Conservation (phyloP, 2,113 vertebrate genomes). For the Hassar affinis region DNA sequence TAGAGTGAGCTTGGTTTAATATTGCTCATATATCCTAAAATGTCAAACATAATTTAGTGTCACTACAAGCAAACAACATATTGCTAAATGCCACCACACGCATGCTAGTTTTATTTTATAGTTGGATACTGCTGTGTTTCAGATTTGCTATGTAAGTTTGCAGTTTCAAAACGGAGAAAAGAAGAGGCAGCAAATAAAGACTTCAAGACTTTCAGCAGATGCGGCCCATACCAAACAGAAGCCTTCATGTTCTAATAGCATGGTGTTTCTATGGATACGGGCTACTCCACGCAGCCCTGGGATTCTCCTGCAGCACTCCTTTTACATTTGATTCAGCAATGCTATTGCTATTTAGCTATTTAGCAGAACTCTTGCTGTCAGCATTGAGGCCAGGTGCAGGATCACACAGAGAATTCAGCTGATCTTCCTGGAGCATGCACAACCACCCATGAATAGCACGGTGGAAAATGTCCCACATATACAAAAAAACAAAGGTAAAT, state of each 20-base stretch:
- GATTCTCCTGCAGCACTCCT: conserved; percentile 44
- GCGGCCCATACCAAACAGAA: conserved; percentile 39
- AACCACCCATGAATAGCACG: background rate
- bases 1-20: background rate
- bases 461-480: background rate
- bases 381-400: background rate
- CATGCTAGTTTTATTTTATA: background rate
- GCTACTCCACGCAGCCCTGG: conserved; percentile 44
- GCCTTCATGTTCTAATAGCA: conserved; percentile 41
- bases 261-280: conserved; percentile 60
- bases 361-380: conserved; percentile 43
- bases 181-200: conserved; percentile 21
- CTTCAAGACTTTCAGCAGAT: conserved; percentile 29
- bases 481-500: background rate
- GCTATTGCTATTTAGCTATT: conserved; percentile 35
- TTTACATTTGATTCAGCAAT: conserved; percentile 45
- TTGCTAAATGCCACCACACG: background rate
- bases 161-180: background rate
- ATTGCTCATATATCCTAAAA: background rate
- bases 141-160: background rate
- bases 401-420: conserved; percentile 4
- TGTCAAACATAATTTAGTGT: background rate
- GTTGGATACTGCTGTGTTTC: background rate
- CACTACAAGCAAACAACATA: background rate
- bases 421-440: background rate